These are phyloP conservation scores for Doris montereyensis DNA, from an alignment of 2,888 invertebrate species.

Conservation along the genomic window DNA sequence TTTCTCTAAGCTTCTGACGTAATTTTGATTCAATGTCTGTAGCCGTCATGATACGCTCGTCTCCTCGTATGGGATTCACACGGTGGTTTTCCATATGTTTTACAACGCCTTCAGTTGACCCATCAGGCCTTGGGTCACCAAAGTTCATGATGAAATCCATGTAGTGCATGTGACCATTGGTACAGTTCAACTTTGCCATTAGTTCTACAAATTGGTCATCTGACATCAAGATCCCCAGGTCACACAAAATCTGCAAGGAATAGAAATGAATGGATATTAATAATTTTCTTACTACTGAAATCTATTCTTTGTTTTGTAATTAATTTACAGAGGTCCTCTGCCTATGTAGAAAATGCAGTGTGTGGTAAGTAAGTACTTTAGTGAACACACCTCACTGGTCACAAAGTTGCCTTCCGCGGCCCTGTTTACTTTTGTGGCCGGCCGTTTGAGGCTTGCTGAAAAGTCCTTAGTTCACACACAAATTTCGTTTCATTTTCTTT, in stretches of 20 bases:
- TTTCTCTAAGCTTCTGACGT: slow-evolving; percentile 65
- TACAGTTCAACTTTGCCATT: slow-evolving; percentile 59
- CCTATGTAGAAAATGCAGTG: too few relatives aligned
- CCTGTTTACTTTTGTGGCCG: too few relatives aligned
- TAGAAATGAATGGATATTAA: too few relatives aligned
- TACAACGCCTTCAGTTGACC: slow-evolving; percentile 51
- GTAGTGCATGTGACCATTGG: slow-evolving; percentile 64
- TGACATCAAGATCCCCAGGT: slow-evolving; percentile 62
- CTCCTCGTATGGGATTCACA: slow-evolving; percentile 69
- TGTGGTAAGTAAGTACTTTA: too few relatives aligned
- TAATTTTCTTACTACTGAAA: too few relatives aligned
- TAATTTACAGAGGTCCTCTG: too few relatives aligned
- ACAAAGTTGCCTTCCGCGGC: too few relatives aligned
- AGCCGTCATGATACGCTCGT: slow-evolving; percentile 65
- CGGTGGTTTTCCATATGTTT: slow-evolving; percentile 63
- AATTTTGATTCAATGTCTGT: slow-evolving; percentile 63
- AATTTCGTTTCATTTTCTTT: too few relatives aligned
- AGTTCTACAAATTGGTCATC: slow-evolving; percentile 66
- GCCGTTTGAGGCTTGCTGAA: too few relatives aligned
- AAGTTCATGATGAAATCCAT: slow-evolving; percentile 66
- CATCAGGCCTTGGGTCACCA: slow-evolving; percentile 60
- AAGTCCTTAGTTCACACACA: too few relatives aligned
- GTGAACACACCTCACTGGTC: too few relatives aligned
- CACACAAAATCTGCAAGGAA: slow-evolving; percentile 65
- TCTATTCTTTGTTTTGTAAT: too few relatives aligned